Percentiles rank a stretch among this genome's conserved stretches.
Evolutionary conservation across 2,888 invertebrate genomes (phyloP).

Genomic region (Tribolium freemani): DNA sequence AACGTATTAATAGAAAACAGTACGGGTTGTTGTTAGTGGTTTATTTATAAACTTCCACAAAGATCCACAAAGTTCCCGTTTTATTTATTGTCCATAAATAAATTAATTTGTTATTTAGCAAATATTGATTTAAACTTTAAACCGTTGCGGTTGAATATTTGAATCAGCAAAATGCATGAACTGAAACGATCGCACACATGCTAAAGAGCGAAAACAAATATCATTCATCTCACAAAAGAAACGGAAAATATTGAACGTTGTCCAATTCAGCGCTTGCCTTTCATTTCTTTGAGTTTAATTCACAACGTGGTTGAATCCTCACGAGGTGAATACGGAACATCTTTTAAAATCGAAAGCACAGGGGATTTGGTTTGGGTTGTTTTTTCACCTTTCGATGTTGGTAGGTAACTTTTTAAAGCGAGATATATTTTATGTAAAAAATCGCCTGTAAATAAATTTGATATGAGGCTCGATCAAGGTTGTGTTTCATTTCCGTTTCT

Average conservation of each 20-base stretch:
- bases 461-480: not conserved
- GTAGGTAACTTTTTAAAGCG: slow-evolving; percentile 13
- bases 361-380: slow-evolving; percentile 1
- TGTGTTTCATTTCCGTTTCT: not conserved
- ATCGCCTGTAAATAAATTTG: not conserved
- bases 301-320: not conserved
- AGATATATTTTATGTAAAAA: slow-evolving; percentile 1
- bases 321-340: slow-evolving; percentile 18
- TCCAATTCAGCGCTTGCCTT: not conserved
- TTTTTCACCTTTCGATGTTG: slow-evolving; percentile 6
- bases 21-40: too few species aligned
- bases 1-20: too few species aligned
- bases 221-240: not conserved
- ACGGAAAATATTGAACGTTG: not conserved
- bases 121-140: not conserved
- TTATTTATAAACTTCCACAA: too few species aligned
- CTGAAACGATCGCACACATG: not conserved
- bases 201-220: not conserved
- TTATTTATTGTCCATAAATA: not conserved
- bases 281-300: slow-evolving; percentile 11
- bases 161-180: not conserved
- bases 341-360: slow-evolving; percentile 18
- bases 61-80: not conserved
- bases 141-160: not conserved
- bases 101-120: not conserved